Evolutionary conservation across 2,888 invertebrate species (phyloP).

Genomic region (Fragum whitleyi): DNA sequence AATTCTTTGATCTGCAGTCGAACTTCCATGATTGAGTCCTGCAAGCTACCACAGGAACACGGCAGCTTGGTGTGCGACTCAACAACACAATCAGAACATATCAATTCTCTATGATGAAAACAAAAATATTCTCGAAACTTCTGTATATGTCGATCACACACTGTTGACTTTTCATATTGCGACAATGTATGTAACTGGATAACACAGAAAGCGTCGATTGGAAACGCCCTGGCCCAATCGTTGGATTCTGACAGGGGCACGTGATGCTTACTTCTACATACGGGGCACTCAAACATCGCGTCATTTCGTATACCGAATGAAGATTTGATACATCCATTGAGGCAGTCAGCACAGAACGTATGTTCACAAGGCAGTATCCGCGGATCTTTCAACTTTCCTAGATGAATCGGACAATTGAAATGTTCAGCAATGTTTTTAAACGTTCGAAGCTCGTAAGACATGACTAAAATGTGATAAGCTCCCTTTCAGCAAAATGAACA

Average conservation of each 20-base stretch:
- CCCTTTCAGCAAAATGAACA: no score
- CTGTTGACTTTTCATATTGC: constrained; percentile 55
- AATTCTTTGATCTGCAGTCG: constrained; percentile 66
- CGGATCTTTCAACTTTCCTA: constrained; percentile 61
- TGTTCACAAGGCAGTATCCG: constrained; percentile 60
- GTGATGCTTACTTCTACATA: constrained; percentile 60
- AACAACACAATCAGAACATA: constrained; percentile 65
- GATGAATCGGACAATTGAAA: constrained; percentile 65
- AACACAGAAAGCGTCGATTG: constrained; percentile 64
- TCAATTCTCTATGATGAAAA: constrained; percentile 59
- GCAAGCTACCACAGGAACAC: constrained; percentile 63
- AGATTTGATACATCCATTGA: constrained; percentile 61
- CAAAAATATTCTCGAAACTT: constrained; percentile 67
- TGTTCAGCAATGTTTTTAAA: constrained; percentile 65
- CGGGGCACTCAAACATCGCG: constrained; percentile 64
- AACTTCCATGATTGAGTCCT: constrained; percentile 64
- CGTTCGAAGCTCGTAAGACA: constrained; percentile 53
- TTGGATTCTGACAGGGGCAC: constrained; percentile 46
- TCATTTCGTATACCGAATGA: constrained; percentile 50
- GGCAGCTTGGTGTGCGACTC: constrained; percentile 58
- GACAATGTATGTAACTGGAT: constrained; percentile 62
- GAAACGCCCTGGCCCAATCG: constrained; percentile 64
- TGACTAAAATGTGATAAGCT: no score
- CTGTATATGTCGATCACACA: constrained; percentile 60
- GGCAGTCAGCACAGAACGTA: constrained; percentile 64